Conservation (phyloP, 2,888 invertebrate genomes). For the Helleia helle region DNA sequence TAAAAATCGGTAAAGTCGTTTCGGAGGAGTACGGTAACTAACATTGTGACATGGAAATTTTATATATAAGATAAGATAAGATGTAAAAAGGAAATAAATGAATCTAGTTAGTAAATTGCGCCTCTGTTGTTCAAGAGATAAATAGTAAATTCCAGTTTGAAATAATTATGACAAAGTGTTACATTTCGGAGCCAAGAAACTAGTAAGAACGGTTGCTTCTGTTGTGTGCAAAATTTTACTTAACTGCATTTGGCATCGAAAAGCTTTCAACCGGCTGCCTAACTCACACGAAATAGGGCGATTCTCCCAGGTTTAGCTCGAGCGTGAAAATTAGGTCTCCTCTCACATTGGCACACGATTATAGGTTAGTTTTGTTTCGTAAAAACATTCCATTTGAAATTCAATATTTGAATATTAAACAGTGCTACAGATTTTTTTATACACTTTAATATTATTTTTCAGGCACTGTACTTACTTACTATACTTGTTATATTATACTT, state of each 20-base stretch:
- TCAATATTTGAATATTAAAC: not conserved
- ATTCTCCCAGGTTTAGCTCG: conserved; percentile 19
- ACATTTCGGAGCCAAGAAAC: conserved; percentile 35
- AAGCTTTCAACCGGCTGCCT: conserved; percentile 24
- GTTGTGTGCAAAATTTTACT: conserved; percentile 36
- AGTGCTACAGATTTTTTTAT: no score
- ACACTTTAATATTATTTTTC: no score
- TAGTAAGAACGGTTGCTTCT: conserved; percentile 38
- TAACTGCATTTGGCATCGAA: conserved; percentile 47
- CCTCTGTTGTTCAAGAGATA: not conserved
- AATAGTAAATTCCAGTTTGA: not conserved
- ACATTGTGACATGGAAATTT: no score
- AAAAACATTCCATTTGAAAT: not conserved
- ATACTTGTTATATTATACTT: no score
- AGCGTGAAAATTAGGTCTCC: conserved; percentile 22
- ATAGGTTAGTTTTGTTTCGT: conserved; percentile 1
- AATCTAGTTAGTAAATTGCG: not conserved
- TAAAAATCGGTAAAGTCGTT: no score
- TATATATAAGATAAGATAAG: no score
- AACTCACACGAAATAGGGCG: conserved; percentile 30
- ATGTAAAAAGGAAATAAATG: no score
- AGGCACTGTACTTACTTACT: no score
- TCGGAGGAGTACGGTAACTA: no score
- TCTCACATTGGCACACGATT: conserved; percentile 7
- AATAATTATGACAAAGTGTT: conserved; percentile 4